Evolutionary conservation across 2,888 invertebrate genomes (phyloP), one percentile per base, ranked within the genome.

Genomic region (Mythimna lalbum): DNA sequence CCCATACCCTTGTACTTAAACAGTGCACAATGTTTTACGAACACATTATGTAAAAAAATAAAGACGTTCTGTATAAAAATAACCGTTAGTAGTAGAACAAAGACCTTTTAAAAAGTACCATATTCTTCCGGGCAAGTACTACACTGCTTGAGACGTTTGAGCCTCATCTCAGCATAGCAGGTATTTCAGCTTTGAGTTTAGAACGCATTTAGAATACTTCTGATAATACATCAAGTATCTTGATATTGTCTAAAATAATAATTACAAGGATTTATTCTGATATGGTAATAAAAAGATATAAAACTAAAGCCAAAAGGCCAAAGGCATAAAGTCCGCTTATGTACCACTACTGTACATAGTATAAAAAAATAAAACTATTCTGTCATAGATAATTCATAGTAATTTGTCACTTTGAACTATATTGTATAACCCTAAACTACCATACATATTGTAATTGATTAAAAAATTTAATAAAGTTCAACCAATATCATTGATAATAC

Each of bases 11-110:
- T 31, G 17, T 73, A 56, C 52, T 65, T 80, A 63, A 67, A 72
- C 56, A 67, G 19, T 64, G 70, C 71, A 79, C 80, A 66, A 17
- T 52, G 62, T 63, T 71, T 23, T 49, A 52, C n/a, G 19, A 50
- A 62, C 12, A 4, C 47, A 4, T 64, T 71, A 52, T 6, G 12
- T 81, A 21, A 31, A 73, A 73, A 55, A 5, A 14, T 43, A 43
- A 50, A 55, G 19, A 6, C 36, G 12, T 64, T 71, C 52, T 4
- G 17, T 81, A 33, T 21, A 73, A 73, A 60, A 43, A 7, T 17
- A 43, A 59, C 49, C 14, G 4, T 10, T 19, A 6, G 23, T 19
- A n/a, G 14, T 14, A 2, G 1, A 19, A 5, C 10, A n/a, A 31
- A 55, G 27, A 23, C 17, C 53, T 53, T 53, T 27, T 27, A 17